These are phyloP conservation scores for Calidris pygmaea DNA, from an alignment of 2,113 vertebrate genomes.

Conservation along the genomic window DNA sequence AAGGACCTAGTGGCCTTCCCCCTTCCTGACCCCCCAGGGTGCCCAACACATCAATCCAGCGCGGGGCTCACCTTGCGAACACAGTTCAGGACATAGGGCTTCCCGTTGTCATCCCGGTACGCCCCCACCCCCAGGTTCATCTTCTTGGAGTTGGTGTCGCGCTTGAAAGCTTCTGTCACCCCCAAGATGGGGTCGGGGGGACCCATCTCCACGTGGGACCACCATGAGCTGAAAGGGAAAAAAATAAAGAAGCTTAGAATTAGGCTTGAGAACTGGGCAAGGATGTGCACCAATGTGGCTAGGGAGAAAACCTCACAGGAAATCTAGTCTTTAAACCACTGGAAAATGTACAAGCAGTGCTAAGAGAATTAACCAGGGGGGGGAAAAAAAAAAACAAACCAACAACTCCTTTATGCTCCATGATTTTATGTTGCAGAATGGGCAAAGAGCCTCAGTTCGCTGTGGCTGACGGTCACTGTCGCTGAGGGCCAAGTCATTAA, in stretches of 20 bases:
- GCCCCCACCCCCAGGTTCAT: constrained; percentile 97
- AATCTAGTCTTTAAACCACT: neutral
- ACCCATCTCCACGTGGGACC: constrained; percentile 93
- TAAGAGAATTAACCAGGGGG: neutral
- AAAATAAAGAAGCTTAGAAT: neutral
- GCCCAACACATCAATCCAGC: neutral
- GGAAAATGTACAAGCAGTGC: neutral
- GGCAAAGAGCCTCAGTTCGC: neutral
- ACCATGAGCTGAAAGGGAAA: constrained; percentile 87
- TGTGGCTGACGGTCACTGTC: neutral
- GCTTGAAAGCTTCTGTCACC: constrained; percentile 92
- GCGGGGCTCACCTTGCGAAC: constrained; percentile 87
- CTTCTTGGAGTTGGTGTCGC: constrained; percentile 90
- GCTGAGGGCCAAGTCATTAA: neutral
- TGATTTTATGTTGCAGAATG: neutral
- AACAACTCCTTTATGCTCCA: neutral
- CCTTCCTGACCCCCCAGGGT: neutral
- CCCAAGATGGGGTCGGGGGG: constrained; percentile 95
- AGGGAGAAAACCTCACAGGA: neutral
- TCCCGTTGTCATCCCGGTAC: constrained; percentile 91
- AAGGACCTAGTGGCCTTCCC: neutral
- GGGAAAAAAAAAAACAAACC: too few species aligned
- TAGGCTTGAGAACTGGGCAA: neutral
- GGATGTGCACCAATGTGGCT: fast-evolving
- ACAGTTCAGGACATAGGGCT: constrained; percentile 88